Percentiles rank a stretch among this genome's conserved stretches.
phyloP scores from a whole-genome alignment of 2,888 invertebrate species.

The Smittia aterrima region DNA sequence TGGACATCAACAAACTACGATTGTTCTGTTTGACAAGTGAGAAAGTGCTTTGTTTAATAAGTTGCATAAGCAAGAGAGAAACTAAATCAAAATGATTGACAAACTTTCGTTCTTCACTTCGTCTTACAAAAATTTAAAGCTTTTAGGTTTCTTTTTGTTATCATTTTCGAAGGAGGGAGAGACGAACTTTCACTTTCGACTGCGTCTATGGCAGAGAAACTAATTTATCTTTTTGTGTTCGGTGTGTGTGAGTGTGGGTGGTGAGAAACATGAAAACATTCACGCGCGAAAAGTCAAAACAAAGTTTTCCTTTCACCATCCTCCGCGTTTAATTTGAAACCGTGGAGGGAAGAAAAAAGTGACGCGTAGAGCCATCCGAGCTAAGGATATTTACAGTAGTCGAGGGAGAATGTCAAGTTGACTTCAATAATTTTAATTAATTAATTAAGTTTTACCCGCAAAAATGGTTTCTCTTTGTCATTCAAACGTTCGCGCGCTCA shows the following conservation, averaged over 20 bases:
- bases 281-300: too few relatives aligned
- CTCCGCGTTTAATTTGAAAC: too few relatives aligned
- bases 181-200: too few relatives aligned
- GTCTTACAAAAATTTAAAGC: conserved; percentile 29
- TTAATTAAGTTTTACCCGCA: conserved; percentile 36
- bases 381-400: background rate
- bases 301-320: too few relatives aligned
- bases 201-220: too few relatives aligned
- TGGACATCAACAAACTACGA: background rate
- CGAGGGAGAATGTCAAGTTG: background rate
- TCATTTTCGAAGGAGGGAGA: too few relatives aligned
- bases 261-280: too few relatives aligned
- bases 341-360: background rate
- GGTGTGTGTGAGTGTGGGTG: too few relatives aligned
- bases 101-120: conserved; percentile 6
- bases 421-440: background rate
- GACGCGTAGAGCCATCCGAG: conserved; percentile 35
- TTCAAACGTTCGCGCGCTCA: background rate
- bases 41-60: too few relatives aligned
- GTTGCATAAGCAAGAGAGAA: too few relatives aligned
- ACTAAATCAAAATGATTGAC: conserved; percentile 24
- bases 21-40: too few relatives aligned
- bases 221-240: too few relatives aligned
- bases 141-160: conserved; percentile 25
- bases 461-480: conserved; percentile 29